Evolutionary conservation across 2,113 vertebrate species (phyloP).

Genomic region (Donacobius atricapilla): DNA sequence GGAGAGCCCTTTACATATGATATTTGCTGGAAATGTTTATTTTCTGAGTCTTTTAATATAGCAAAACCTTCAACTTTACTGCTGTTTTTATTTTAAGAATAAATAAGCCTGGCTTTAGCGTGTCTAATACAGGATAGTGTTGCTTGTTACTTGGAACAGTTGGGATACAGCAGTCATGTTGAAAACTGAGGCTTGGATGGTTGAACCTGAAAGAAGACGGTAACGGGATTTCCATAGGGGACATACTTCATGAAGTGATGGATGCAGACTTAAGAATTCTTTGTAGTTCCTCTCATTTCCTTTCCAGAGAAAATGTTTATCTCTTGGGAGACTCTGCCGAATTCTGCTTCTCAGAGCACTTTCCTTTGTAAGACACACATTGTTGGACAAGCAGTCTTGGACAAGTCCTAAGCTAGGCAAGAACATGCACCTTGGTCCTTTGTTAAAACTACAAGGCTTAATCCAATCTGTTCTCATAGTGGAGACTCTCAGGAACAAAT

Average conservation of each 20-base stretch:
- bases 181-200: background rate
- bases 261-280: background rate
- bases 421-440: background rate
- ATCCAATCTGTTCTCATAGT: background rate
- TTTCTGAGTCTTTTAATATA: constrained; percentile 60
- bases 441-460: background rate
- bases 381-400: background rate
- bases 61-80: constrained; percentile 46
- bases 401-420: background rate
- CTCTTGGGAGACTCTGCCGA: background rate
- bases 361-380: background rate
- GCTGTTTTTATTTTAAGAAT: constrained; percentile 70
- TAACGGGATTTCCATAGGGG: background rate
- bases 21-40: constrained; percentile 53
- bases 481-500: constrained; percentile 30
- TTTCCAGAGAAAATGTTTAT: background rate
- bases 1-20: constrained; percentile 15
- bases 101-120: constrained; percentile 63
- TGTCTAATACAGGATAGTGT: constrained; percentile 36
- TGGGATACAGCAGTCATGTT: background rate
- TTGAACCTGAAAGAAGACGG: background rate
- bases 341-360: background rate
- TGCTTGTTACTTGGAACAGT: background rate
- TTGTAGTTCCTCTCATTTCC: background rate
- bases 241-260: background rate